phyloP scores from a whole-genome alignment of 2,888 invertebrate genomes.

The Pachymerium ferrugineum region DNA sequence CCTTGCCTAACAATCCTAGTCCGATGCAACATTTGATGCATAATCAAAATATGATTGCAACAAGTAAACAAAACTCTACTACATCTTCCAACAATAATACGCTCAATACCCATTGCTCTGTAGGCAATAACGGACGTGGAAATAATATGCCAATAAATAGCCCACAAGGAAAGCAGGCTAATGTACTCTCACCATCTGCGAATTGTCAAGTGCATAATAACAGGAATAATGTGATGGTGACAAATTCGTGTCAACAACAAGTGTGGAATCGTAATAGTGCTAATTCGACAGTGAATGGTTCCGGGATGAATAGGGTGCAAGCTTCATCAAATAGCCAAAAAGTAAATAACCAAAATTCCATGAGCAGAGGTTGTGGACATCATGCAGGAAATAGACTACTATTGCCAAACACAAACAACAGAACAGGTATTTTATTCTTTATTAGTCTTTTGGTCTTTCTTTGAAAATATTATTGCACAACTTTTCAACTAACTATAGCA shows the following conservation, averaged over 20 bases:
- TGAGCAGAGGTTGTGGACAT: slow-evolving; percentile 29
- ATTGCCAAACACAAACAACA: neutral
- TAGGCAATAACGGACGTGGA: neutral
- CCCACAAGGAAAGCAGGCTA: neutral
- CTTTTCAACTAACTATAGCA: no score
- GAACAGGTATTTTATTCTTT: neutral
- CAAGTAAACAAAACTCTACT: neutral
- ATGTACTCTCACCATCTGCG: neutral
- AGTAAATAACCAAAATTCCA: neutral
- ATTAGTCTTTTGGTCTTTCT: neutral
- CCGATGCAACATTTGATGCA: slow-evolving; percentile 25
- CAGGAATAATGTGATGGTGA: neutral
- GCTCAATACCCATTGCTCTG: neutral
- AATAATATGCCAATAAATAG: neutral
- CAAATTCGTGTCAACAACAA: neutral
- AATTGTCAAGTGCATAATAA: slow-evolving; percentile 6
- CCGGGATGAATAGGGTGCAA: neutral
- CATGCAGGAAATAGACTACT: slow-evolving; percentile 2
- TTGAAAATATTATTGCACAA: neutral
- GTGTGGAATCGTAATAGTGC: neutral
- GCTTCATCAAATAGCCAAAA: neutral
- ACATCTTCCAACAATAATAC: neutral
- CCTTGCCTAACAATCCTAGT: slow-evolving; percentile 31
- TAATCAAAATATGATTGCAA: neutral
- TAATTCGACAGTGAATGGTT: neutral